Conservation (phyloP, 2,797 vertebrate species). For the Stomatorhinus walkeri region DNA sequence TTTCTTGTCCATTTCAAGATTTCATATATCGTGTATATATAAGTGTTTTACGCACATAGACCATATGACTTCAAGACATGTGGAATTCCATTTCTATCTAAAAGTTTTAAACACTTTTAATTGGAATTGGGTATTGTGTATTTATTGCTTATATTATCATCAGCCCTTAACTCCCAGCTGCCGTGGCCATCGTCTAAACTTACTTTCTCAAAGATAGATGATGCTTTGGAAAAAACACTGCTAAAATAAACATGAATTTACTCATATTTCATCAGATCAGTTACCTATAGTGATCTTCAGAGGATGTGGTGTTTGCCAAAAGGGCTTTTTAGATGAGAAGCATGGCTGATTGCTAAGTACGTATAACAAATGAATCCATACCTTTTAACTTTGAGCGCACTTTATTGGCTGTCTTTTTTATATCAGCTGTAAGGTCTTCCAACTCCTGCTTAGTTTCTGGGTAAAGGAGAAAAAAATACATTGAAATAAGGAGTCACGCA, state of each 20-base stretch:
- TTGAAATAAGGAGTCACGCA: background rate
- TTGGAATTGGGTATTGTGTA: background rate
- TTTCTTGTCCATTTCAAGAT: background rate
- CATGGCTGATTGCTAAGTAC: background rate
- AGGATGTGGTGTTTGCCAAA: background rate
- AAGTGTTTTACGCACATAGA: background rate
- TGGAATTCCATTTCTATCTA: background rate
- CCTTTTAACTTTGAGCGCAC: constrained; percentile 98
- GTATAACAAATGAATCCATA: constrained; percentile 31
- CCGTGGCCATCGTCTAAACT: background rate
- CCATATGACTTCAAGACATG: background rate
- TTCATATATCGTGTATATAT: background rate
- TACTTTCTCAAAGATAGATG: background rate
- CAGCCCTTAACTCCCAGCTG: background rate
- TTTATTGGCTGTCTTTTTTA: constrained; percentile 96
- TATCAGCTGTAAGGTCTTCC: constrained; percentile 91
- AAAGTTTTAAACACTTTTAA: background rate
- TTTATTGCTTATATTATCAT: background rate
- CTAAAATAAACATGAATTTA: background rate
- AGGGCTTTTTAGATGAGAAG: background rate
- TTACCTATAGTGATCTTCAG: background rate
- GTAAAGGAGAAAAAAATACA: constrained; percentile 14
- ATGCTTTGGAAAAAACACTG: background rate
- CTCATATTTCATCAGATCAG: background rate
- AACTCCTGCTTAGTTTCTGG: constrained; percentile 89